Evolutionary conservation across 2,888 invertebrate genomes (phyloP).

Genomic region (Nomada ferruginata): DNA sequence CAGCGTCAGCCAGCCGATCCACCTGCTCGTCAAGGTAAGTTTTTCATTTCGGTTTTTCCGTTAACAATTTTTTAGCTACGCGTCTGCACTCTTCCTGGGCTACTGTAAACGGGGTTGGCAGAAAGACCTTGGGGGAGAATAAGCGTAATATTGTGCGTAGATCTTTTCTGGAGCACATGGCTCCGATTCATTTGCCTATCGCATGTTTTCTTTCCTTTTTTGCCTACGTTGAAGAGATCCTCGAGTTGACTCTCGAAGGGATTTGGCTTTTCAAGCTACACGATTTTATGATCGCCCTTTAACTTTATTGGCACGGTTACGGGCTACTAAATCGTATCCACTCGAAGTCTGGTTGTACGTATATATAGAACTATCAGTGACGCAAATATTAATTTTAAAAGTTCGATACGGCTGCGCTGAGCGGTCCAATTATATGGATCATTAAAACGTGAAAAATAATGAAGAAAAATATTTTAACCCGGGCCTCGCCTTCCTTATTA

Average conservation of each 20-base stretch:
- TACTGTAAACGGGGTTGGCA: neutral
- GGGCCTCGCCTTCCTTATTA: constrained; percentile 30
- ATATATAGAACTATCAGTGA: constrained; percentile 37
- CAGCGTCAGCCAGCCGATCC: constrained; percentile 83
- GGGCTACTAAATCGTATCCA: constrained; percentile 29
- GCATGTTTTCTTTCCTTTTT: constrained; percentile 10
- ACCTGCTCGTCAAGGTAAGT: constrained; percentile 83
- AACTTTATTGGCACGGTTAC: constrained; percentile 38
- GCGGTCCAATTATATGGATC: neutral
- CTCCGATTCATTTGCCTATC: constrained; percentile 51
- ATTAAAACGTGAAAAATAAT: neutral
- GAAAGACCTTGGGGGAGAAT: neutral
- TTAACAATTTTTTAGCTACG: neutral
- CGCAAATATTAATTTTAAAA: constrained; percentile 35
- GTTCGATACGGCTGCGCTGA: neutral
- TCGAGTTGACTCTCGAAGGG: constrained; percentile 38
- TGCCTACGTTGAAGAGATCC: constrained; percentile 28
- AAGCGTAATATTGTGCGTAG: constrained; percentile 5
- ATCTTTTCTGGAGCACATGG: constrained; percentile 53
- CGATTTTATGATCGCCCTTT: constrained; percentile 39
- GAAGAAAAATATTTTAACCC: neutral
- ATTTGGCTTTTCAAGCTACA: constrained; percentile 27
- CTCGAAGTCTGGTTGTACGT: constrained; percentile 8
- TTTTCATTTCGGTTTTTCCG: constrained; percentile 18
- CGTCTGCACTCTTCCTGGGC: neutral